Evolutionary conservation across 1,140 invertebrate genomes (phyloP), one percentile per base, ranked within the genome.

Genomic region (Apis mellifera): DNA sequence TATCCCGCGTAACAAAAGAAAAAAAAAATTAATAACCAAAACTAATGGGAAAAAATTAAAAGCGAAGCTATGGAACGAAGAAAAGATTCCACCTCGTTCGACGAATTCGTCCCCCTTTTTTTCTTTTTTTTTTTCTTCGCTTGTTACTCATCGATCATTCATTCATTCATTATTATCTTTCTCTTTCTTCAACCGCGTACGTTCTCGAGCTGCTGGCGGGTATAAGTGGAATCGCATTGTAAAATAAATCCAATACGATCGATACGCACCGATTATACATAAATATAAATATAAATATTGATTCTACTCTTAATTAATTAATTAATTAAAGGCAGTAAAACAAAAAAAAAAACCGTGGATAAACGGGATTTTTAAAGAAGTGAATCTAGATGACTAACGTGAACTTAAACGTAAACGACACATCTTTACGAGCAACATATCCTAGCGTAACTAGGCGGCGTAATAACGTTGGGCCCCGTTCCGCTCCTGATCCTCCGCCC

Each of bases 401-500:
- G 66, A 26, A 88, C 91, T 84, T 91, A 3, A n/a, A 91, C 91
- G 89, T 92, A 55, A 82, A 92, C 90, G 88, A 91, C 88, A 93
- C 89, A 89, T 92, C 91, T 93, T 75, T 90, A 92, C 88, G 90
- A 93, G 87, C 91, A 93, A 93, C 93, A 93, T 93, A 93, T 93
- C 93, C 92, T 93, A 93, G 92, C 86, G 89, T 93, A 59, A 93
- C 84, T 88, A 90, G 86, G 90, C 91, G 90, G 84, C 88, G 86
- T 84, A 42, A 42, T 84, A 42, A 42, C 87, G 82, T 84, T 2
- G 59, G 59, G 82, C 73, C 60, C 23, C 26, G 48, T n/a, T 69
- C 26, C 21, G 13, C 32, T 65, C 57, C 59, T 1, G 48, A 72
- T 83, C 60, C 81, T 65, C 59, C 17, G 8, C 8, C 19, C 8